Evolutionary conservation across 1,140 invertebrate species (phyloP), one percentile per base, ranked within the genome.

Genomic region (Rhopalosiphum padi): DNA sequence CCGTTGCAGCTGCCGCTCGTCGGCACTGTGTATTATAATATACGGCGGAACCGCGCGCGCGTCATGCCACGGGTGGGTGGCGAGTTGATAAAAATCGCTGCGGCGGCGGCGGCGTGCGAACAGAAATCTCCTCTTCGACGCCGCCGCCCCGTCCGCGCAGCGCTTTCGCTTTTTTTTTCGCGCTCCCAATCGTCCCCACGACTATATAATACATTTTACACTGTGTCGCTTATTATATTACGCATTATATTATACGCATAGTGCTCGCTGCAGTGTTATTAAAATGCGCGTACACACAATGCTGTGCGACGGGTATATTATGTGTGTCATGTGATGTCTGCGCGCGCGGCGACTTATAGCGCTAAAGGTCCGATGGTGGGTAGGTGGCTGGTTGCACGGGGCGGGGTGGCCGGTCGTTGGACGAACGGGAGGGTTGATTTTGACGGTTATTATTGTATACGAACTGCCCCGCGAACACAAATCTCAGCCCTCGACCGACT

Each of bases 1-100:
- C n/a, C n/a, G 86, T 30, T 90, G 88, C 88, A 90, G 88, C 88
- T 90, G 88, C 22, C 88, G 22, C 35, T 22, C 46, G n/a, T 7
- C 83, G 83, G 41, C 37, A 68, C 60, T 77, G n/a, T 21, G n/a
- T 83, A 41, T 41, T 41, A 41, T 41, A 41, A 41, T 41, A 41
- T 21, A n/a, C 25, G n/a, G 7, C 25, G 43, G 23, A n/a, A 43
- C 43, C 43, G 86, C 35, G 86, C 43, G 86, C 46, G n/a, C 86
- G 25, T 30, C 43, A 21, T 46, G 86, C 25, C 86, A 6, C 7
- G 86, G 15, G 86, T 43, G 43, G 25, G 46, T 30, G 23, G 86
- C 9, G 43, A 48, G 46, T 51, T 53, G 86, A 88, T 88, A 51
- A 51, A 35, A 88, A 88, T 88, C 86, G 48, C 86, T n/a, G 60